These are phyloP conservation scores for Brachypalpus laphriformis DNA, from an alignment of 2,888 invertebrate genomes.

Conservation along the genomic window DNA sequence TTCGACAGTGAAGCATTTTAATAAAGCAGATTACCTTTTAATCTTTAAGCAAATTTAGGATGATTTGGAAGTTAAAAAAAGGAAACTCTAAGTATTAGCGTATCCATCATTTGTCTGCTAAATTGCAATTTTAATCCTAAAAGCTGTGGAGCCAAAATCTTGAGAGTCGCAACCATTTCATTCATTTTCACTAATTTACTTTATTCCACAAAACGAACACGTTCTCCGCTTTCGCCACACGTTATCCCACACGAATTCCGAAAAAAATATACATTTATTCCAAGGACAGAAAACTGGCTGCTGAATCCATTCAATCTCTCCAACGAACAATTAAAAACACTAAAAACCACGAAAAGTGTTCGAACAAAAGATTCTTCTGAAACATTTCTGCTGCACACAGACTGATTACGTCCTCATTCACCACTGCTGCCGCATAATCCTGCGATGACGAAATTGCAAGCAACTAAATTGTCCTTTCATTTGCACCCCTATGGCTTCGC, in stretches of 20 bases:
- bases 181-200: constrained; percentile 68
- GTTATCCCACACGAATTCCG: not conserved
- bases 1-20: too few relatives aligned
- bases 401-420: constrained; percentile 52
- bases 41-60: too few relatives aligned
- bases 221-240: constrained; percentile 10
- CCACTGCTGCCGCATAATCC: constrained; percentile 51
- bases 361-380: constrained; percentile 62
- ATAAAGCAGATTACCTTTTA: too few relatives aligned
- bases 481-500: constrained; percentile 61
- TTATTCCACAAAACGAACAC: constrained; percentile 47
- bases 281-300: constrained; percentile 65
- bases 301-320: constrained; percentile 69
- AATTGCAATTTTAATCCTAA: constrained; percentile 40
- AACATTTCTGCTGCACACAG: constrained; percentile 49
- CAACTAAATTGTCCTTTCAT: constrained; percentile 69
- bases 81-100: too few relatives aligned
- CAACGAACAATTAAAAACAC: constrained; percentile 70
- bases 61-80: too few relatives aligned
- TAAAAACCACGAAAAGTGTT: constrained; percentile 69
- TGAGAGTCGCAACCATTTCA: constrained; percentile 46
- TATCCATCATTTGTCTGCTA: not conserved
- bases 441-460: constrained; percentile 50
- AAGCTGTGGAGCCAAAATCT: constrained; percentile 40
- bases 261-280: constrained; percentile 28